These are phyloP conservation scores for Drosophila aldrichi DNA, from an alignment of 2,888 invertebrate species.

Conservation along the genomic window DNA sequence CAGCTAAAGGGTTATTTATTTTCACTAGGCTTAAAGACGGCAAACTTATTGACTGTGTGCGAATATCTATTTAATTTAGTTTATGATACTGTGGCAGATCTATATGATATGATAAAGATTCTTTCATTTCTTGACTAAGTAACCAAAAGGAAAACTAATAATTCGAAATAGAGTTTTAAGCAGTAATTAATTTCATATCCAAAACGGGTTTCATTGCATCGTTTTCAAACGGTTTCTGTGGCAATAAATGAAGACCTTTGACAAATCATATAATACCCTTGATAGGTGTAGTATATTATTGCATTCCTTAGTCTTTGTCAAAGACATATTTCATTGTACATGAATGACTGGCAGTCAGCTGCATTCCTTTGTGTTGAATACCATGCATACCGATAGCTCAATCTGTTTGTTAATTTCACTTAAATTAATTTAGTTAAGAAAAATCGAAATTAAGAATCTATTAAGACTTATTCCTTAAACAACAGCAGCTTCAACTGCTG, in stretches of 20 bases:
- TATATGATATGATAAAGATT: no score
- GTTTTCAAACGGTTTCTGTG: not conserved
- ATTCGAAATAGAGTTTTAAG: no score
- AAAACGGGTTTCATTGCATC: not conserved
- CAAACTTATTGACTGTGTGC: not conserved
- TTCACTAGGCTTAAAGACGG: not conserved
- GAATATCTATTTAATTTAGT: not conserved
- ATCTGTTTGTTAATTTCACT: not conserved
- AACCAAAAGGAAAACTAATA: no score
- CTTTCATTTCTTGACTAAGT: no score
- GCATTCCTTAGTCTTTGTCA: constrained; percentile 19
- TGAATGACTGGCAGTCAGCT: no score
- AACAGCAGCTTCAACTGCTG: no score
- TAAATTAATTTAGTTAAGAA: not conserved
- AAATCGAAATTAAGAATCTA: not conserved
- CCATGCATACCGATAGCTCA: constrained; percentile 1
- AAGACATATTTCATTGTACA: not conserved
- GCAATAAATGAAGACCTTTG: not conserved
- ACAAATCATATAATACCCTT: constrained; percentile 15
- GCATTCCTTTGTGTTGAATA: constrained; percentile 16
- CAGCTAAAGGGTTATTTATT: not conserved
- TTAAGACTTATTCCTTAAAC: no score
- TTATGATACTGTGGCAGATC: not conserved
- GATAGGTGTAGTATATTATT: constrained; percentile 7
- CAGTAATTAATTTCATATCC: not conserved